A percentile compares a stretch with the other conserved stretches of the same genome.
Conservation (phyloP, 2,888 invertebrate species). For the Andrena chrysosceles region DNA sequence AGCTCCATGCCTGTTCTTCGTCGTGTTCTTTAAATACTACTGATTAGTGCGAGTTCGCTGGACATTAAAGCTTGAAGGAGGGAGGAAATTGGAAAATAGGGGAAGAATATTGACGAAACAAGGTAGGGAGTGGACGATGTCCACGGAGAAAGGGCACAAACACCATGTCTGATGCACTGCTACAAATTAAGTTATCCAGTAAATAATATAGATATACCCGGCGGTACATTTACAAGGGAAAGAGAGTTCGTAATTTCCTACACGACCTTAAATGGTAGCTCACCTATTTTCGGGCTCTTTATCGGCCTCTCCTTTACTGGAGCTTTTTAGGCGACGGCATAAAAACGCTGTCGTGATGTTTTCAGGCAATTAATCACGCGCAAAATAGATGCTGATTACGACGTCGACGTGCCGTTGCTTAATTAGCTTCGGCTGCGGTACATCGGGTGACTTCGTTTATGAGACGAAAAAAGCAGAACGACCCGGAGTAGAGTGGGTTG, state of each 20-base stretch:
- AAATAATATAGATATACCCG: conserved; percentile 36
- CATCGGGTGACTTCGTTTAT: conserved; percentile 43
- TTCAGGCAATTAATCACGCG: conserved; percentile 74
- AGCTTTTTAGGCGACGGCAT: conserved; percentile 66
- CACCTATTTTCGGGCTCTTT: conserved; percentile 55
- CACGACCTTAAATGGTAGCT: conserved; percentile 68
- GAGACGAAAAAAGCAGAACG: conserved; percentile 17
- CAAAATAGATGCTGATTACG: conserved; percentile 76
- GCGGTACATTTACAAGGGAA: conserved; percentile 29
- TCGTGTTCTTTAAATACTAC: neutral
- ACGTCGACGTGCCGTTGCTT: conserved; percentile 53
- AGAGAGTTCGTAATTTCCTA: conserved; percentile 56
- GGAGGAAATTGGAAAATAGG: conserved; percentile 8
- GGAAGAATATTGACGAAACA: neutral
- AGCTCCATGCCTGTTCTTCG: neutral
- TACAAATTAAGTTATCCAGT: conserved; percentile 52
- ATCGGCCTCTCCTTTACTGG: conserved; percentile 18
- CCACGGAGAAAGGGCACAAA: neutral
- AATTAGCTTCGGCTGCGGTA: conserved; percentile 64
- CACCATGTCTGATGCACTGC: conserved; percentile 25
- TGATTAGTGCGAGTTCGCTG: conserved; percentile 49
- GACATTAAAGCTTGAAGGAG: conserved; percentile 17
- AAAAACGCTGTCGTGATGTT: conserved; percentile 71
- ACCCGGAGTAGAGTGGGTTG: neutral
- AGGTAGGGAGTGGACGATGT: neutral